Evolutionary conservation across 2,888 invertebrate genomes (phyloP).

Genomic region (Carcina quercana): DNA sequence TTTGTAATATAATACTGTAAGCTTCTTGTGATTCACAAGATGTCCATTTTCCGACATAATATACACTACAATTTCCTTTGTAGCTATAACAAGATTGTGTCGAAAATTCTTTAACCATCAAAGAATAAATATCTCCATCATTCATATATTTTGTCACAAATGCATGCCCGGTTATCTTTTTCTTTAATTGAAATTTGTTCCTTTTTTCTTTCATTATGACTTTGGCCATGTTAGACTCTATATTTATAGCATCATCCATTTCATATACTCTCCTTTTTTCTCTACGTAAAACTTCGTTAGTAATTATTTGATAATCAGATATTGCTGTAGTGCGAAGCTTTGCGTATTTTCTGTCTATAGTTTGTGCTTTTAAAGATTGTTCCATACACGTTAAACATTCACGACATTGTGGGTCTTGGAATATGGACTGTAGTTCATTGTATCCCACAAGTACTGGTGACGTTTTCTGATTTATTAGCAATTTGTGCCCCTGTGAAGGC

Average conservation of each 20-base stretch:
- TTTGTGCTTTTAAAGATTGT: slow-evolving; percentile 31
- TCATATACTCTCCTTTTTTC: slow-evolving; percentile 23
- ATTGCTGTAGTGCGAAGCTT: slow-evolving; percentile 21
- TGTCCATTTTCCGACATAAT: slow-evolving; percentile 39
- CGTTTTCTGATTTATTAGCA: slow-evolving; percentile 26
- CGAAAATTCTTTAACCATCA: slow-evolving; percentile 47
- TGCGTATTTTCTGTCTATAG: slow-evolving; percentile 12
- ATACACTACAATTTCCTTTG: slow-evolving; percentile 35
- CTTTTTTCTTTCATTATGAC: slow-evolving; percentile 17
- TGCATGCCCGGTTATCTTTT: slow-evolving; percentile 25
- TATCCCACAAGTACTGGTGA: slow-evolving; percentile 20
- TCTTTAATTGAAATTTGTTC: slow-evolving; percentile 21
- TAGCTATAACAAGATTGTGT: too few relatives aligned
- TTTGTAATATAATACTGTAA: too few relatives aligned
- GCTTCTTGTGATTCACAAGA: too few relatives aligned
- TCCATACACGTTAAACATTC: slow-evolving; percentile 42
- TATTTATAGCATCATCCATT: slow-evolving; percentile 5
- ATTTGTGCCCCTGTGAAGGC: slow-evolving; percentile 19
- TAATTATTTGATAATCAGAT: slow-evolving; percentile 24
- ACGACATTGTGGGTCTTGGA: slow-evolving; percentile 30
- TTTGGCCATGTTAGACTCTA: too few relatives aligned
- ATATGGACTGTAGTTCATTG: slow-evolving; percentile 29
- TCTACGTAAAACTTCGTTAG: slow-evolving; percentile 19
- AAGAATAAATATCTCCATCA: slow-evolving; percentile 38
- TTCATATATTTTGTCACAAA: slow-evolving; percentile 43